phyloP scores from a whole-genome alignment of 2,797 vertebrate genomes.

The Paedocypris micromegethes region DNA sequence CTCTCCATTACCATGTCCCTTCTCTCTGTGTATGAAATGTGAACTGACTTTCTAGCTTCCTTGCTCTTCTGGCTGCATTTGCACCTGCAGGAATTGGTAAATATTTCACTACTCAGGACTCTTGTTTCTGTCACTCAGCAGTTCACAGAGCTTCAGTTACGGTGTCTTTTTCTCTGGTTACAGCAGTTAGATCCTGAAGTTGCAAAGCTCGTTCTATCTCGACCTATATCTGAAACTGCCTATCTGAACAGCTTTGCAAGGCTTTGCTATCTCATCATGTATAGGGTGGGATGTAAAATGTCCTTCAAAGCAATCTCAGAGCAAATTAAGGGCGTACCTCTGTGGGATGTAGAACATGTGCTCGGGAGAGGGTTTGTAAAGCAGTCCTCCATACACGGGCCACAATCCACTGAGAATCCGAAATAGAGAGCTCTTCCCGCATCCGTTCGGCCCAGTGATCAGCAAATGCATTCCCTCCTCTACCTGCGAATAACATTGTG shows the following conservation, averaged over 20 bases:
- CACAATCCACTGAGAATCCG: conserved; percentile 82
- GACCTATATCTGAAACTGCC: background rate
- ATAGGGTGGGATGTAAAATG: no score
- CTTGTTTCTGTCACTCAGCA: conserved; percentile 53
- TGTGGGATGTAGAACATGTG: conserved; percentile 88
- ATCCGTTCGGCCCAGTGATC: conserved; percentile 85
- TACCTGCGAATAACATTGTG: conserved; percentile 57
- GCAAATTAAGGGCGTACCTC: conserved; percentile 60
- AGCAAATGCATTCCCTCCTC: conserved; percentile 84
- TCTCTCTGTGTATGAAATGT: conserved; percentile 63
- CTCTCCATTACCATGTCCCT: conserved; percentile 15
- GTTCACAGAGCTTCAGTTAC: conserved; percentile 39
- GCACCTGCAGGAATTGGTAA: conserved; percentile 50
- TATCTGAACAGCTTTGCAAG: background rate
- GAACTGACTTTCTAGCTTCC: conserved; percentile 48
- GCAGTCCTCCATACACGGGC: conserved; percentile 76
- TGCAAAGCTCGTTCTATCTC: background rate
- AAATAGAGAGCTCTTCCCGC: conserved; percentile 84
- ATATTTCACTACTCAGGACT: conserved; percentile 61
- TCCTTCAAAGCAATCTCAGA: no score
- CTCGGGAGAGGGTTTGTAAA: conserved; percentile 71
- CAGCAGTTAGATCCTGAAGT: background rate
- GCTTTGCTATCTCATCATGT: background rate
- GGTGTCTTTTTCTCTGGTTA: conserved; percentile 21
- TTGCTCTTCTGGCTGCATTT: conserved; percentile 24